Evolutionary conservation across 92 coral and sea anemone species (phyloP).

Genomic region (Desmophyllum pertusum): DNA sequence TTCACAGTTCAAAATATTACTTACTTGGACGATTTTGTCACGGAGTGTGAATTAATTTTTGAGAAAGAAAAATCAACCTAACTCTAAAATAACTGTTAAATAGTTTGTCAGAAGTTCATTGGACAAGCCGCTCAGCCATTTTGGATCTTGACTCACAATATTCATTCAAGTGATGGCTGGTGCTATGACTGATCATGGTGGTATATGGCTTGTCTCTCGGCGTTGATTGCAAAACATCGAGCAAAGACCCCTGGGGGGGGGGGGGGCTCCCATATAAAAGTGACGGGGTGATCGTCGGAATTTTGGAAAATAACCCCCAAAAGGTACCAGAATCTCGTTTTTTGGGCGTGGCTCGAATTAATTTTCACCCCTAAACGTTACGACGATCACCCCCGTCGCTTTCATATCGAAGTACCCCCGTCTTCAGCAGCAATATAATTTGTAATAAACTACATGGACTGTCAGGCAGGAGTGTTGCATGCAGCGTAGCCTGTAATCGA

Average conservation of each 20-base stretch:
- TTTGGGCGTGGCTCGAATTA: too few relatives aligned
- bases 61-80: too few relatives aligned
- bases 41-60: neutral
- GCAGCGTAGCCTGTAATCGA: neutral
- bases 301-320: too few relatives aligned
- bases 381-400: too few relatives aligned
- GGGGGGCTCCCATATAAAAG: too few relatives aligned
- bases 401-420: too few relatives aligned
- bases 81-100: too few relatives aligned
- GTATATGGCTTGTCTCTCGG: conserved; percentile 8
- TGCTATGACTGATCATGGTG: conserved; percentile 6
- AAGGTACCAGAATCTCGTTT: too few relatives aligned
- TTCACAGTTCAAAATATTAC: conserved; percentile 1
- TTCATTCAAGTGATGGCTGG: neutral
- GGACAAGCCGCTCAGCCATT: neutral
- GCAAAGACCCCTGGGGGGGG: too few relatives aligned
- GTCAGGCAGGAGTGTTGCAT: neutral
- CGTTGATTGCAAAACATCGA: neutral
- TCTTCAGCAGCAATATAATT: too few relatives aligned
- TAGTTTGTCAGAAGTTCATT: neutral
- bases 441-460: neutral
- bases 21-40: neutral
- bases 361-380: neutral
- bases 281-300: neutral
- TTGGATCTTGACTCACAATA: neutral